A percentile compares a stretch with the other conserved stretches of the same genome.
Evolutionary conservation across 2,113 vertebrate genomes (phyloP).

Genomic region (Ailuropoda melanoleuca): DNA sequence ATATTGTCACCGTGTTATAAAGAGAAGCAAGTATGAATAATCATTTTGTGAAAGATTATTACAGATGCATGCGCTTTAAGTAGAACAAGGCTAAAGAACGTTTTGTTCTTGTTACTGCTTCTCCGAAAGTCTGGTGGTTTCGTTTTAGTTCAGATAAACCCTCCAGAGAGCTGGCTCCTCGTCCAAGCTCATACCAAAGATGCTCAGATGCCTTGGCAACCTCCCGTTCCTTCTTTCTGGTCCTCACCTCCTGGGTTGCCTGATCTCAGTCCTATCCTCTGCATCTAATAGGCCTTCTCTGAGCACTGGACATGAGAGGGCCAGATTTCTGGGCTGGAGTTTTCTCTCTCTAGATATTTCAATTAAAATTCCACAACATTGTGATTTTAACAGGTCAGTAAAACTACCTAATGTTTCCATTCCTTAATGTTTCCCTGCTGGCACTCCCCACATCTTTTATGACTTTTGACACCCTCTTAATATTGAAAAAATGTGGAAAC

Average conservation of each 20-base stretch:
- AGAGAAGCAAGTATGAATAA: neutral
- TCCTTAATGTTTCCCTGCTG: neutral
- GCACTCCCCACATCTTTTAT: neutral
- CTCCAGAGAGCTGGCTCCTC: neutral
- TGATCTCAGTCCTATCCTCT: neutral
- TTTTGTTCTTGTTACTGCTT: conserved; percentile 6
- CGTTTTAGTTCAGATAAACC: neutral
- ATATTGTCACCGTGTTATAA: neutral
- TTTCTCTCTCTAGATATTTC: neutral
- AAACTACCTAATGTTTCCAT: neutral
- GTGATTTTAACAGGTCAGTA: neutral
- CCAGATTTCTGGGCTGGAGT: neutral
- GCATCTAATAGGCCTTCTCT: neutral
- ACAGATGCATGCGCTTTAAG: neutral
- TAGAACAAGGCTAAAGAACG: neutral
- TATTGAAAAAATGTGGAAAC: neutral
- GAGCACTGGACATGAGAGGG: neutral
- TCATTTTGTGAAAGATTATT: neutral
- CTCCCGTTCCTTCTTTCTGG: neutral
- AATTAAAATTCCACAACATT: neutral
- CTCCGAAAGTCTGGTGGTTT: neutral
- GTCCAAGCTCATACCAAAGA: neutral
- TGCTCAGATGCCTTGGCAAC: neutral
- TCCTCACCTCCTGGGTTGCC: neutral
- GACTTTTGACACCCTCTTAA: neutral